A percentile compares a stretch with the other conserved stretches of the same genome.
These are phyloP conservation scores for Pseudanteris insignis DNA, from an alignment of 2,888 invertebrate species.

Conservation along the genomic window DNA sequence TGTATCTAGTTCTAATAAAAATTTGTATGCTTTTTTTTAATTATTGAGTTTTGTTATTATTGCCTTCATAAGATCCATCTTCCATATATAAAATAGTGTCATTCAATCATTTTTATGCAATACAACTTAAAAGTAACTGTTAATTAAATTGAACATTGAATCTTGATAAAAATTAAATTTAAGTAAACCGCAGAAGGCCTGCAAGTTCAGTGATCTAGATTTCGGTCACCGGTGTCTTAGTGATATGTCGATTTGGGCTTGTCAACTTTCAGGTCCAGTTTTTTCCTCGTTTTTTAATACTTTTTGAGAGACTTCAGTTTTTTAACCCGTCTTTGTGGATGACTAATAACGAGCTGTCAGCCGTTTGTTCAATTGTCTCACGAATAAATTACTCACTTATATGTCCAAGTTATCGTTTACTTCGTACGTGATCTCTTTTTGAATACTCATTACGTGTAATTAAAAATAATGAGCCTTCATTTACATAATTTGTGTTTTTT, in stretches of 20 bases:
- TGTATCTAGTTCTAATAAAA: slow-evolving; percentile 63
- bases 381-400: slow-evolving; percentile 16
- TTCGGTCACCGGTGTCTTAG: slow-evolving; percentile 6
- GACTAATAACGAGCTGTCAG: slow-evolving; percentile 6
- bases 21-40: slow-evolving; percentile 62
- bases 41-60: no score
- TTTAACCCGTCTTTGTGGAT: neutral
- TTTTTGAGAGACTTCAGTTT: slow-evolving; percentile 5
- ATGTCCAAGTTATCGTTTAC: slow-evolving; percentile 8
- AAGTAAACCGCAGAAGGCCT: slow-evolving; percentile 4
- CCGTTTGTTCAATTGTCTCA: slow-evolving; percentile 17
- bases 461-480: slow-evolving; percentile 14
- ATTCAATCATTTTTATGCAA: neutral
- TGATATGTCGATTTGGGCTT: slow-evolving; percentile 10
- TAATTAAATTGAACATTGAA: slow-evolving; percentile 13
- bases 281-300: slow-evolving; percentile 1
- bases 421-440: slow-evolving; percentile 1
- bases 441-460: slow-evolving; percentile 6
- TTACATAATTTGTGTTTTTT: slow-evolving; percentile 1
- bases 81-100: no score
- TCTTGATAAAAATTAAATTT: slow-evolving; percentile 7
- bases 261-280: slow-evolving; percentile 24
- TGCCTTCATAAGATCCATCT: no score
- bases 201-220: slow-evolving; percentile 24
- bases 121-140: slow-evolving; percentile 1